Base-by-base conservation (phyloP, 2,113 vertebrate species). In the Gymnarchus niloticus region DNA sequence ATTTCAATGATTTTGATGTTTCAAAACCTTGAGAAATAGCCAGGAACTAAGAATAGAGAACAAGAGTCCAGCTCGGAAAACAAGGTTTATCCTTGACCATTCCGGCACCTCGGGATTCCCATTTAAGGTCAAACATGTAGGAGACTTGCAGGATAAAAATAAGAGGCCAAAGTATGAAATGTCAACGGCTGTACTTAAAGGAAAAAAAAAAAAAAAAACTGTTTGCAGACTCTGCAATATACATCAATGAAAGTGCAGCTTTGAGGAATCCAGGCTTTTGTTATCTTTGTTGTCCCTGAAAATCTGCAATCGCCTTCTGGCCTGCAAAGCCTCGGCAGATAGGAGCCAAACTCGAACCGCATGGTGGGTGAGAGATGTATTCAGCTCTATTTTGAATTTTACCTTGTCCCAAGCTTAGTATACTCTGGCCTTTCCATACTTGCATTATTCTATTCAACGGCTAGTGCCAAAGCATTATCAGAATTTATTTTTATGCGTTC, bases 261-360 rank as follows among this genome's bases (percentile, higher is more conserved):
- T 80, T 80, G 76, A n/a, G 76, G 78, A 48, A 28, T 52, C 25
- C 78, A 52, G 78, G 46, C 49, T 49, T 28, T 33, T 81, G 78
- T 81, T 52, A 52, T 81, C 78, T 81, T 52, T 33, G 78, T n/a
- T 28, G 78, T 23, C 12, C 48, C 78, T 52, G 76, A 80, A 81
- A 81, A 48, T 78, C 23, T 82, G 25, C 49, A 82, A 82, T 82
- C 54, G 46, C 25, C 49, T 54, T 52, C 49, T 82, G 48, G 49
- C n/a, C 28, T 25, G 28, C 80, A 54, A 54, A 82, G 21, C 51
- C 28, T 19, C 17, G 49, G 25, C n/a, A 54, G 49, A 48, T 37
- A 25, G 77, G 3, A 25, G 77, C 49, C 23, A 21, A 4, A 25
- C 77, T 25, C 46, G 48, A 19, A 28, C 77, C 21, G 44, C 4